A percentile compares a stretch with the other conserved stretches of the same genome.
Evolutionary conservation across 2,797 vertebrate species (phyloP).

Genomic region (Mus caroli): DNA sequence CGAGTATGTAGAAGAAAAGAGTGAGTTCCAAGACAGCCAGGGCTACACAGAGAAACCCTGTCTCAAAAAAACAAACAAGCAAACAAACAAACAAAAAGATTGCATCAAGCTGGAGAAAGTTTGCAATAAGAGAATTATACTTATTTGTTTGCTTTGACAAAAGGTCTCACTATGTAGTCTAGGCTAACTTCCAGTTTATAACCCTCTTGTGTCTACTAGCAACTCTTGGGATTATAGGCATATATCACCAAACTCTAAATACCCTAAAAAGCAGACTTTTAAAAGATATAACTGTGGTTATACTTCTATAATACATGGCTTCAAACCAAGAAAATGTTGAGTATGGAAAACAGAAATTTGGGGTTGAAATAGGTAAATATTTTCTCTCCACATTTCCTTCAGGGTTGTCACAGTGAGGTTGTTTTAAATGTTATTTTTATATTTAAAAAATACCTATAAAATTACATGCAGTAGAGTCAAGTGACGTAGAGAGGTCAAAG

Average conservation of each 20-base stretch:
- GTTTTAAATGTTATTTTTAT: constrained; percentile 48
- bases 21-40: no score
- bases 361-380: constrained; percentile 38
- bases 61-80: no score
- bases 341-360: constrained; percentile 29
- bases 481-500: constrained; percentile 34
- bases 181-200: not conserved
- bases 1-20: no score
- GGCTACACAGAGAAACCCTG: no score
- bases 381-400: constrained; percentile 60
- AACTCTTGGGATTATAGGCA: not conserved
- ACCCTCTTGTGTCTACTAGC: not conserved
- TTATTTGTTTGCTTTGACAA: not conserved
- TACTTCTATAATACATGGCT: not conserved
- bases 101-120: constrained; percentile 17
- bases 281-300: constrained; percentile 33
- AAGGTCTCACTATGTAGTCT: not conserved
- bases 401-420: constrained; percentile 4
- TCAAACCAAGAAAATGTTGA: constrained; percentile 32
- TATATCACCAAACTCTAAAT: not conserved
- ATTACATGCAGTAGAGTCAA: constrained; percentile 27
- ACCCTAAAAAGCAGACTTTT: constrained; percentile 18
- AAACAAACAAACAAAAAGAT: not conserved
- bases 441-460: not conserved
- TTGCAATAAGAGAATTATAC: constrained; percentile 25